Percentiles rank a stretch among this genome's conserved stretches.
Conservation (phyloP, 2,888 invertebrate genomes). For the Eumacrocentrus americanus region DNA sequence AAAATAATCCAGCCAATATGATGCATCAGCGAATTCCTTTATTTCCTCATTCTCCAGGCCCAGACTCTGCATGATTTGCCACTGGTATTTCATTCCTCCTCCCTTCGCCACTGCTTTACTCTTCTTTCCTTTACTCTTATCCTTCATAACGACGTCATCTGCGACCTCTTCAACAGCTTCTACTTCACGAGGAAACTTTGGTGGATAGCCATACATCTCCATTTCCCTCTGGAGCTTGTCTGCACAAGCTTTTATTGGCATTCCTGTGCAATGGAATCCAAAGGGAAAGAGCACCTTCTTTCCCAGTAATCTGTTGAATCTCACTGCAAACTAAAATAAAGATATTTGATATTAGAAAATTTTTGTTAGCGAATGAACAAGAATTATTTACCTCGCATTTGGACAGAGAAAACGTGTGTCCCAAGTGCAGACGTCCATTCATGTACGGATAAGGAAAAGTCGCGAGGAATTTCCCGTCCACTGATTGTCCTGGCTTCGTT, state of each 20-base stretch:
- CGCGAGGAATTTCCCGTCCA: slow-evolving; percentile 84
- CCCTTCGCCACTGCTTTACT: slow-evolving; percentile 95
- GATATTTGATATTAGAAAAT: no score
- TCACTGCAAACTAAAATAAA: slow-evolving; percentile 77
- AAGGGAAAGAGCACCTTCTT: slow-evolving; percentile 94
- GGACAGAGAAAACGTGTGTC: slow-evolving; percentile 95
- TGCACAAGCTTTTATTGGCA: slow-evolving; percentile 99
- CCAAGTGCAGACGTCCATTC: slow-evolving; percentile 97
- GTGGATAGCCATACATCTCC: slow-evolving; percentile 89
- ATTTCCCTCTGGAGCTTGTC: slow-evolving; percentile 96
- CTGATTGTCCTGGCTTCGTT: slow-evolving; percentile 62
- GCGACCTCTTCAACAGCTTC: slow-evolving; percentile 63
- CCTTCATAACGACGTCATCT: slow-evolving; percentile 72
- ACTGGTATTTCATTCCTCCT: slow-evolving; percentile 89
- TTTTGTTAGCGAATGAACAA: not conserved
- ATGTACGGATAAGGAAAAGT: slow-evolving; percentile 99
- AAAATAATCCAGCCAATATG: slow-evolving; percentile 96
- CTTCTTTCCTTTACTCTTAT: slow-evolving; percentile 93
- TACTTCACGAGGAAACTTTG: slow-evolving; percentile 75
- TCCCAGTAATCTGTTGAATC: slow-evolving; percentile 92
- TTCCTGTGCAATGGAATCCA: slow-evolving; percentile 98
- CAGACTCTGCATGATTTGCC: slow-evolving; percentile 97
- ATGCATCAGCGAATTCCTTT: slow-evolving; percentile 84
- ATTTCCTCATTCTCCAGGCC: slow-evolving; percentile 93
- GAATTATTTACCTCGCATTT: slow-evolving; percentile 84